A percentile compares a stretch with the other conserved stretches of the same genome.
Conservation (phyloP, 2,888 invertebrate genomes). For the Rhopalosiphum nymphaeae region DNA sequence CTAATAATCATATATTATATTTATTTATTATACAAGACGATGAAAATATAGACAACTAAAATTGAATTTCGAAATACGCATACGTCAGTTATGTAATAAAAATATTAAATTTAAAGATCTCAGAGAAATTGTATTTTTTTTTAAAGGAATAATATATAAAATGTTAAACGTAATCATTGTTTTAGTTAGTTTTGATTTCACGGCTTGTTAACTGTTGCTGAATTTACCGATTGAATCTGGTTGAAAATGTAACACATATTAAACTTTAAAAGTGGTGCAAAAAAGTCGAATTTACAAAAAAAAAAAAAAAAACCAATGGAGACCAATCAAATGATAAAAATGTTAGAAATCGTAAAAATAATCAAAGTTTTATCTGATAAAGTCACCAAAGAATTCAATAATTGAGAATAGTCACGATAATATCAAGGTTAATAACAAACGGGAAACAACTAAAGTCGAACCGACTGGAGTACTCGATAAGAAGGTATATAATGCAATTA, state of each 20-base stretch:
- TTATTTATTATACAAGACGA: neutral
- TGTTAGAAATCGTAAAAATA: neutral
- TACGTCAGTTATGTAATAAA: neutral
- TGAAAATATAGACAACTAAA: neutral
- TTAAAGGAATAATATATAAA: neutral
- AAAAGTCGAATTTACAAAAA: neutral
- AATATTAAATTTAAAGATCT: neutral
- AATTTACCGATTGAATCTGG: neutral
- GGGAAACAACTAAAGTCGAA: neutral
- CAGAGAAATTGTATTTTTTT: neutral
- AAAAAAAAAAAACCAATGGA: neutral
- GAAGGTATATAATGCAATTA: neutral
- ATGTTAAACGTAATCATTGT: neutral
- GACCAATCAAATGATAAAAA: neutral
- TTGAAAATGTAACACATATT: neutral
- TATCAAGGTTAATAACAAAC: neutral
- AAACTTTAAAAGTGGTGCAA: neutral
- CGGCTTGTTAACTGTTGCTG: neutral
- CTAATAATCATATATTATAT: no score
- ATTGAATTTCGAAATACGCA: neutral
- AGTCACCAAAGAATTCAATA: neutral
- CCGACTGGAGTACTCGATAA: neutral
- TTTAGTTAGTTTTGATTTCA: neutral
- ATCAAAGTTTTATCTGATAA: neutral
- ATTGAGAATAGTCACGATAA: neutral